A percentile compares a stretch with the other conserved stretches of the same genome.
These are phyloP conservation scores for Neogobius melanostomus DNA, from an alignment of 2,113 vertebrate genomes.

Conservation along the genomic window DNA sequence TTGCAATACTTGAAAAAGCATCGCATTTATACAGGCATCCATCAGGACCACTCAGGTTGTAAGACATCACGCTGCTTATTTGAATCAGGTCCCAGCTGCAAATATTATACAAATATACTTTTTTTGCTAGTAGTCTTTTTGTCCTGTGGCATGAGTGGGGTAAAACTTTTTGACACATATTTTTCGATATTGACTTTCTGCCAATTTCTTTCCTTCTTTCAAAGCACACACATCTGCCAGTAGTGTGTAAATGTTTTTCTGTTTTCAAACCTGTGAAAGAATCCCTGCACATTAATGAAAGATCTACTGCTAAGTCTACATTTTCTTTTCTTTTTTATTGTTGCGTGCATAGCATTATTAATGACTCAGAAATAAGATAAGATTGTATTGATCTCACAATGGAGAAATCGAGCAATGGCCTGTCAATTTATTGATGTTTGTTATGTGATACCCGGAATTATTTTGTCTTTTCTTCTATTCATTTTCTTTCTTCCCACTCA, in stretches of 20 bases:
- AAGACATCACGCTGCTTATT: constrained; percentile 2
- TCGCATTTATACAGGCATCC: constrained; percentile 19
- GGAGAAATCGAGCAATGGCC: too few relatives aligned
- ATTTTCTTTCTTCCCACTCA: too few relatives aligned
- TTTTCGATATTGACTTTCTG: constrained; percentile 11
- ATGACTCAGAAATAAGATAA: too few relatives aligned
- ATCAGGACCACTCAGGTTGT: constrained; percentile 7
- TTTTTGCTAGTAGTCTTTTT: neutral
- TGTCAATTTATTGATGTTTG: too few relatives aligned
- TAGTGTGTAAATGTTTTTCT: constrained; percentile 13
- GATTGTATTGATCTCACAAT: too few relatives aligned
- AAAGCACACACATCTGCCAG: constrained; percentile 9
- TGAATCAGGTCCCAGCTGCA: neutral
- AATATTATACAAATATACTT: neutral
- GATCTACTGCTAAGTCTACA: too few relatives aligned
- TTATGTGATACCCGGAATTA: too few relatives aligned
- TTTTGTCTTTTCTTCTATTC: too few relatives aligned
- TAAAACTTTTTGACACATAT: constrained; percentile 7
- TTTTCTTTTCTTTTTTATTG: too few relatives aligned
- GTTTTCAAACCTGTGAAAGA: neutral
- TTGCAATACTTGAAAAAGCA: constrained; percentile 22
- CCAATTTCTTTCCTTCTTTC: neutral
- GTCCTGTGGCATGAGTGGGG: neutral
- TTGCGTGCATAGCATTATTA: too few relatives aligned
- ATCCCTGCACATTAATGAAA: too few relatives aligned